A percentile compares a stretch with the other conserved stretches of the same genome.
phyloP scores from a whole-genome alignment of 2,888 invertebrate species.

The Holacanthella duospinosa region DNA sequence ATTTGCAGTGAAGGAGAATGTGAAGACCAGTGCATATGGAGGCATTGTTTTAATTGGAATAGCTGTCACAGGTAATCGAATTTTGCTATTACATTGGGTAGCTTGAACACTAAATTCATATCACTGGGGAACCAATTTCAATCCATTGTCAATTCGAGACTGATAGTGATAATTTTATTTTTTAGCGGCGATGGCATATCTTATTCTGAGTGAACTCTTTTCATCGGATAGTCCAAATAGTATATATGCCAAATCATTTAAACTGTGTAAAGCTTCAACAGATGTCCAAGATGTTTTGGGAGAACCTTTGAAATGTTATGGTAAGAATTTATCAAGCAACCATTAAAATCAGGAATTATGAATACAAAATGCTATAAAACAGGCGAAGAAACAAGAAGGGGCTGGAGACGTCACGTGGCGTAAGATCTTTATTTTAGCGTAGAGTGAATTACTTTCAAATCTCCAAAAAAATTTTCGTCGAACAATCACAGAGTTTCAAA shows the following conservation, averaged over 20 bases:
- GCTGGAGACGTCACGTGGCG: constrained; percentile 71
- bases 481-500: no score
- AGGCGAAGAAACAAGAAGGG: constrained; percentile 64
- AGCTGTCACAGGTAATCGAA: constrained; percentile 53
- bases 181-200: constrained; percentile 62
- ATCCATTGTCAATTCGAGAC: background rate
- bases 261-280: constrained; percentile 62
- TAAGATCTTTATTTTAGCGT: constrained; percentile 40
- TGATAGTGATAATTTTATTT: background rate
- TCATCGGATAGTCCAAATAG: constrained; percentile 77
- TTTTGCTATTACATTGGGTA: background rate
- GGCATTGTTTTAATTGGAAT: constrained; percentile 69
- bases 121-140: no score
- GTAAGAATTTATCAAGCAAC: constrained; percentile 40
- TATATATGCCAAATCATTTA: constrained; percentile 67
- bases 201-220: constrained; percentile 74
- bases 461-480: no score
- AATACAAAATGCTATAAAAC: no score
- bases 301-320: constrained; percentile 77
- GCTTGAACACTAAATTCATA: background rate
- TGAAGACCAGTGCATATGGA: constrained; percentile 76
- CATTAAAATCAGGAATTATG: no score
- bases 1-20: constrained; percentile 70
- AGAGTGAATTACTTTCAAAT: no score
- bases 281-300: constrained; percentile 73